Evolutionary conservation across 1,140 invertebrate genomes (phyloP), one percentile per base, ranked within the genome.

Genomic region (Trichogramma pretiosum): DNA sequence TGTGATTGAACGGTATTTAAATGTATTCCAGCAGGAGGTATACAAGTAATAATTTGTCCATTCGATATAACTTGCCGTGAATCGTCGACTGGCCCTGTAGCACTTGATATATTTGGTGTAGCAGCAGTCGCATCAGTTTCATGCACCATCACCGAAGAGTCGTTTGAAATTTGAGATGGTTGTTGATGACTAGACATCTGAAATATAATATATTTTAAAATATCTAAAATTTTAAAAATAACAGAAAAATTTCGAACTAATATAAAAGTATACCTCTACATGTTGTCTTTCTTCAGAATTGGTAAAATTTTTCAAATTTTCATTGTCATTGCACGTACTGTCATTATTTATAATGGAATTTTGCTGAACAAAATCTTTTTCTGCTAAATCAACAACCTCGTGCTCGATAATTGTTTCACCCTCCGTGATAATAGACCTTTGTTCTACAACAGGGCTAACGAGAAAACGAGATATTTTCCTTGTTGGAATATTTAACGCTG

Each of bases 381-480:
- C n/a, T n/a, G n/a, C n/a, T n/a, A n/a, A 26, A 14, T 55, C 56
- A 5, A 45, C 22, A 21, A 52, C 46, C 44, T 55, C 45, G 17
- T 45, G 36, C 33, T 48, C 49, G 16, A 37, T 38, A 30, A 41
- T 48, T 16, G 38, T 45, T 30, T 59, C 58, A 11, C 56, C 45
- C 35, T 45, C 53, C 0, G 53, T 32, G 1, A 55, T 42, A 18
- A 53, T 30, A 10, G 52, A 42, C 41, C 70, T 70, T 36, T 68
- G 66, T 50, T 75, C 72, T 10, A 81, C 65, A 4, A 87, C 84
- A 33, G 84, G 83, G 67, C 83, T 87, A 40, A 89, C 84, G 62
- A 87, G 72, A 67, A 89, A 87, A 35, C 85, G 71, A 23, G 85
- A 87, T 56, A 87, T 83, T 65, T 86, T 85, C 41, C 84, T 68